A percentile compares a stretch with the other conserved stretches of the same genome.
Evolutionary conservation across 2,797 vertebrate species (phyloP).

Genomic region (Petrocephalus schoutedeni): DNA sequence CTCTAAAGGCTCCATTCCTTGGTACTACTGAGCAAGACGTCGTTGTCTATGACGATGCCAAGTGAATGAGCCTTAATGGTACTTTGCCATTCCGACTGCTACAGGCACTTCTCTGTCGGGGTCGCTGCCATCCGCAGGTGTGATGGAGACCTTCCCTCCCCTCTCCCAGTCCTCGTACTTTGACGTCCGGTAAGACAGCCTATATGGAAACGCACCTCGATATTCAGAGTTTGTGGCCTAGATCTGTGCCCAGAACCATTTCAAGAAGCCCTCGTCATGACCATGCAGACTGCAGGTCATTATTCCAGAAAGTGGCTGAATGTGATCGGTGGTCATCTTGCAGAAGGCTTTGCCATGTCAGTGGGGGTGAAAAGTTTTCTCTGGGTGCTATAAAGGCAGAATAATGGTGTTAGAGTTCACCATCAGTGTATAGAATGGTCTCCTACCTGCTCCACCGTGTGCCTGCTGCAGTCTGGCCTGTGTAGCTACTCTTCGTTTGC

Average conservation of each 20-base stretch:
- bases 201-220: background rate
- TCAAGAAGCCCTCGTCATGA: no score
- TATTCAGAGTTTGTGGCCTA: background rate
- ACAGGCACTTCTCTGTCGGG: constrained; percentile 62
- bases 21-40: background rate
- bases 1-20: background rate
- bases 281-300: no score
- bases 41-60: background rate
- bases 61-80: background rate
- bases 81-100: background rate
- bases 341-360: no score
- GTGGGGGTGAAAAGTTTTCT: no score
- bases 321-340: no score
- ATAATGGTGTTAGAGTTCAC: no score
- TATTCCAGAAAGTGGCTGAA: no score
- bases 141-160: constrained; percentile 84
- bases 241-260: no score
- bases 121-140: constrained; percentile 70
- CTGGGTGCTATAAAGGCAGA: no score
- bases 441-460: background rate
- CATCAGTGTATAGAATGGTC: background rate
- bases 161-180: constrained; percentile 94
- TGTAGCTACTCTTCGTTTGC: background rate
- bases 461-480: background rate
- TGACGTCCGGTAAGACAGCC: constrained; percentile 76